Conservation (phyloP, 2,888 invertebrate genomes). For the Macaria notata region DNA sequence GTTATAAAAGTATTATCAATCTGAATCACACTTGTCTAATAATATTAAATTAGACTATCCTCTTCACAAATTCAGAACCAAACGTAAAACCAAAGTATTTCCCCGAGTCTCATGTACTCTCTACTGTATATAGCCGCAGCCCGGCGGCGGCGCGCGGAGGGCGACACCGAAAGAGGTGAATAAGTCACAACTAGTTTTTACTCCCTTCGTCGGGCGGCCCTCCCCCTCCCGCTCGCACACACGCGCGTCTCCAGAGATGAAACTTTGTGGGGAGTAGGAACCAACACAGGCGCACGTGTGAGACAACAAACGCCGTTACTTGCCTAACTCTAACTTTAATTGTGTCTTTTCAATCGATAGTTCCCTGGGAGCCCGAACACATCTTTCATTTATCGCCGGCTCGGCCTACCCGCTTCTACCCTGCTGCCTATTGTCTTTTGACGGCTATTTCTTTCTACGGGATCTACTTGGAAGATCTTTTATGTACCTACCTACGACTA, state of each 20-base stretch:
- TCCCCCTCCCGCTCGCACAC: conserved; percentile 51
- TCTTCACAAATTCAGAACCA: too few relatives aligned
- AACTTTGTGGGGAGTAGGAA: conserved; percentile 79
- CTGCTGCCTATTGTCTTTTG: conserved; percentile 42
- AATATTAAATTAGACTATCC: too few relatives aligned
- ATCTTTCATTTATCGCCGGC: conserved; percentile 53
- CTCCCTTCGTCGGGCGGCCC: conserved; percentile 74
- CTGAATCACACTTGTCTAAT: too few relatives aligned
- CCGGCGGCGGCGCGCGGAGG: conserved; percentile 60
- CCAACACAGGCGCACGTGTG: conserved; percentile 69
- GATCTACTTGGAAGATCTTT: conserved; percentile 21
- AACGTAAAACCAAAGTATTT: neutral
- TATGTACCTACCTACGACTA: conserved; percentile 5
- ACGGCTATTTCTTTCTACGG: conserved; percentile 40
- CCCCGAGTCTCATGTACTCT: conserved; percentile 9
- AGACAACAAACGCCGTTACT: conserved; percentile 76
- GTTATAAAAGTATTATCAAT: too few relatives aligned
- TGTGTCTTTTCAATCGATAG: conserved; percentile 82
- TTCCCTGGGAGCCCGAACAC: conserved; percentile 51
- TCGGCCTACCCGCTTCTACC: conserved; percentile 36
- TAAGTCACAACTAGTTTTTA: conserved; percentile 80
- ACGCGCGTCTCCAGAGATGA: conserved; percentile 73
- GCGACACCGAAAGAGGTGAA: conserved; percentile 82
- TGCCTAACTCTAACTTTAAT: conserved; percentile 81
- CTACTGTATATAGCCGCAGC: conserved; percentile 42